Percentiles rank a stretch among this genome's conserved stretches.
phyloP scores from a whole-genome alignment of 2,888 invertebrate species.

The Nomada fucata region DNA sequence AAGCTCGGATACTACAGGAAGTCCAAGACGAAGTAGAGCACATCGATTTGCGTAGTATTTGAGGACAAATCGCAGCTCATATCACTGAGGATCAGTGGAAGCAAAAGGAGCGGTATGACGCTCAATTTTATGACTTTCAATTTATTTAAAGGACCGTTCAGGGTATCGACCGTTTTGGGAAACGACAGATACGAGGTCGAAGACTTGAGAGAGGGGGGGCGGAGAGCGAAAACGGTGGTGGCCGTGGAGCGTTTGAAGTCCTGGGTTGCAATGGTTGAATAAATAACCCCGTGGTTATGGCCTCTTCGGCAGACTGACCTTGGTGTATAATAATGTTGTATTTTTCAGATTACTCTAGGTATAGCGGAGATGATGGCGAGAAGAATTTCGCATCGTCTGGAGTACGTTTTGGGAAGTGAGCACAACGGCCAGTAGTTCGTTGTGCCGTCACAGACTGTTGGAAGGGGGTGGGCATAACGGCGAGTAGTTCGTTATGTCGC shows the following conservation, averaged over 20 bases:
- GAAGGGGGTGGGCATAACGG: neutral
- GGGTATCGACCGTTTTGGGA: neutral
- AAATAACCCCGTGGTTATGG: neutral
- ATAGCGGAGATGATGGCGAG: no score
- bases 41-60: neutral
- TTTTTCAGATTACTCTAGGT: no score
- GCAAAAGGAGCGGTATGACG: neutral
- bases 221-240: neutral
- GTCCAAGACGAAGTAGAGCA: neutral
- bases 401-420: no score
- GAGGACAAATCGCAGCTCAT: neutral
- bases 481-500: neutral
- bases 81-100: slow-evolving; percentile 1
- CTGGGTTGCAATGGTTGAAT: neutral
- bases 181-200: slow-evolving; percentile 18
- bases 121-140: no score
- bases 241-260: neutral
- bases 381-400: no score
- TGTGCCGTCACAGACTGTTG: no score
- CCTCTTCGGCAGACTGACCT: no score
- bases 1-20: neutral
- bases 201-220: neutral
- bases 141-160: slow-evolving; percentile 7
- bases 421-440: no score
- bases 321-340: no score